Conservation (phyloP, 2,113 vertebrate species). For the Falco punctatus region DNA sequence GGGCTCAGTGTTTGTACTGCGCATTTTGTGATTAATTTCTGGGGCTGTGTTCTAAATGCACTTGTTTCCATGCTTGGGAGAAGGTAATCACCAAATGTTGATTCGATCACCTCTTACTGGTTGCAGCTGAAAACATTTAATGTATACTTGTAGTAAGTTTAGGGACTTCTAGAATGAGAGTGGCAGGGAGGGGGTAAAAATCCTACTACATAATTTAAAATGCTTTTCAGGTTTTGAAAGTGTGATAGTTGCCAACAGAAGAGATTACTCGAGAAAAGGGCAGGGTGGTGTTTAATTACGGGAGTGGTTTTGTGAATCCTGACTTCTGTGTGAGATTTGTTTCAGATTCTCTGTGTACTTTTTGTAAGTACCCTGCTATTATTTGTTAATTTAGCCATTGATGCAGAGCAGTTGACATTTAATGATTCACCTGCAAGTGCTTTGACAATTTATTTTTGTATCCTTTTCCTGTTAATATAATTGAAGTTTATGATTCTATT, state of each 20-base stretch:
- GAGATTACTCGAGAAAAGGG: neutral
- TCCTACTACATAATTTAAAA: neutral
- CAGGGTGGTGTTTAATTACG: neutral
- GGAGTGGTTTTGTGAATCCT: neutral
- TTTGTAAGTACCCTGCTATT: neutral
- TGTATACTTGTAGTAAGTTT: neutral
- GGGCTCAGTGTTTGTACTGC: neutral
- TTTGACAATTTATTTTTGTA: neutral
- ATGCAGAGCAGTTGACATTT: neutral
- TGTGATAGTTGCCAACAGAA: neutral
- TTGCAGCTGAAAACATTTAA: neutral
- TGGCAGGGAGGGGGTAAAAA: neutral
- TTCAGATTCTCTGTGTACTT: neutral
- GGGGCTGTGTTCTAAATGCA: neutral
- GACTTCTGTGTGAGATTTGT: neutral
- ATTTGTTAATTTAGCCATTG: neutral
- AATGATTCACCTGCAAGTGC: neutral
- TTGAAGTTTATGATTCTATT: neutral
- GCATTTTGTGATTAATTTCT: neutral
- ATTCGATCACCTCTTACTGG: neutral
- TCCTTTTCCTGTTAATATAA: neutral
- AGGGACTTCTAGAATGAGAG: neutral
- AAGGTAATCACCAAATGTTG: neutral
- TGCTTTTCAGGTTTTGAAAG: neutral
- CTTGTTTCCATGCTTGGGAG: neutral